Percentiles rank a stretch among this genome's conserved stretches.
Conservation (phyloP, 2,797 vertebrate genomes). For the Periparus ater region DNA sequence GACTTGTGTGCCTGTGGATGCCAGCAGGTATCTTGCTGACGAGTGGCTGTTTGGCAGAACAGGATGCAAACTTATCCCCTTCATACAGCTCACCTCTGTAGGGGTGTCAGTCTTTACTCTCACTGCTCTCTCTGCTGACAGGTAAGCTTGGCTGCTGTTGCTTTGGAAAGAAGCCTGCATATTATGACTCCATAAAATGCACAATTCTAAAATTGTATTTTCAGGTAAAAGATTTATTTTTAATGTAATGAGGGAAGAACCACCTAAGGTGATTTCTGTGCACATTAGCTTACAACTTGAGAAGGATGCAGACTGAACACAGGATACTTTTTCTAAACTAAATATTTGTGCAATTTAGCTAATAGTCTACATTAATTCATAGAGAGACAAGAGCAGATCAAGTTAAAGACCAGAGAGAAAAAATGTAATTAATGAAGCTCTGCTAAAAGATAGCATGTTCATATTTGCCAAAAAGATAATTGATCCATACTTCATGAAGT, state of each 20-base stretch:
- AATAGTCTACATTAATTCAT: not conserved
- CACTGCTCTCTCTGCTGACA: slow-evolving; percentile 94
- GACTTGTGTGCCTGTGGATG: slow-evolving; percentile 94
- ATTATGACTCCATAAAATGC: not conserved
- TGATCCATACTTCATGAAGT: not conserved
- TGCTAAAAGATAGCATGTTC: not conserved
- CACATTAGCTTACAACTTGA: not conserved
- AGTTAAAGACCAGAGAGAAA: not conserved
- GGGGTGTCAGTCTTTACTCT: slow-evolving; percentile 98
- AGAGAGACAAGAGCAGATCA: not conserved
- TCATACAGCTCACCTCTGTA: slow-evolving; percentile 95
- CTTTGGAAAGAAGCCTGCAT: not conserved
- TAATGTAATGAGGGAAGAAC: not conserved
- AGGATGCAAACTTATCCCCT: slow-evolving; percentile 95
- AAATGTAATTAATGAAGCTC: not conserved
- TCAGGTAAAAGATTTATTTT: not conserved
- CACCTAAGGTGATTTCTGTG: not conserved
- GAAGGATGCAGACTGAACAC: not conserved
- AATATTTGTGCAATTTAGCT: not conserved
- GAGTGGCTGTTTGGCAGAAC: slow-evolving; percentile 93
- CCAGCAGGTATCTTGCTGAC: slow-evolving; percentile 90
- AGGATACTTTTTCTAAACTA: not conserved
- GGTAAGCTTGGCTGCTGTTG: slow-evolving; percentile 77
- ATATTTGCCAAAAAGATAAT: not conserved
- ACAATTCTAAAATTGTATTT: not conserved